Base-by-base conservation (phyloP, 2,888 invertebrate species). In the Melieria picta region DNA sequence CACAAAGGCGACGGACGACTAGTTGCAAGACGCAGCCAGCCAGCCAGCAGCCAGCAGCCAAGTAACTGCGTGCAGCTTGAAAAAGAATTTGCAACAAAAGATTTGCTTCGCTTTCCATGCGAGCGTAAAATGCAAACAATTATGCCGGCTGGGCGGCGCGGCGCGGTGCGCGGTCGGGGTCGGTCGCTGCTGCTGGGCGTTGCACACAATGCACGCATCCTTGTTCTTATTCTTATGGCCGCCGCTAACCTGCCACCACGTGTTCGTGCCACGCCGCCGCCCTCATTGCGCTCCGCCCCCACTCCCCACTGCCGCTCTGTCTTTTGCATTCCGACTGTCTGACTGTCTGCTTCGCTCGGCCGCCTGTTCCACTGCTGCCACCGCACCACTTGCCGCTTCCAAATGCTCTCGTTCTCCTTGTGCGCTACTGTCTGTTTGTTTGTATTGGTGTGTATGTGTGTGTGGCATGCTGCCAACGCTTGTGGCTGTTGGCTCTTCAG, bases 91-190 rank as follows among this genome's bases (percentile, higher is more conserved):
- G 61, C 43, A 69, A 74, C 74, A 74, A 74, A 74, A 72, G 74
- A 72, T 74, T 74, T 74, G 71, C 71, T 65, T 69, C 65, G 74
- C 72, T 72, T 74, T 64, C 67, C 67, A 72, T 66, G 61, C 72
- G 69, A 68, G 73, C 68, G 67, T 65, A 72, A 69, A 71, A 66
- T 64, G 66, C 70, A 73, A 71, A 72, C 69, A 71, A 74, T 74
- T 72, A 72, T 74, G 60, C 74, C 66, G 62, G 74, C 69, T 72
- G 69, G 63, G 66, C 43, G 30, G 30, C 30, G 30, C 30, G 30
- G 30, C 30, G 30, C 30, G 30, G 30, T 30, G 30, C 30, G 30
- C 30, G 30, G 30, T 30, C 30, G 30, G 30, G 30, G 30, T 30
- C 30, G 30, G 30, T 30, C 30, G 2, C 3, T 30, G 30, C 30